Base-by-base conservation (phyloP, 2,113 vertebrate species). In the Engraulis encrasicolus region DNA sequence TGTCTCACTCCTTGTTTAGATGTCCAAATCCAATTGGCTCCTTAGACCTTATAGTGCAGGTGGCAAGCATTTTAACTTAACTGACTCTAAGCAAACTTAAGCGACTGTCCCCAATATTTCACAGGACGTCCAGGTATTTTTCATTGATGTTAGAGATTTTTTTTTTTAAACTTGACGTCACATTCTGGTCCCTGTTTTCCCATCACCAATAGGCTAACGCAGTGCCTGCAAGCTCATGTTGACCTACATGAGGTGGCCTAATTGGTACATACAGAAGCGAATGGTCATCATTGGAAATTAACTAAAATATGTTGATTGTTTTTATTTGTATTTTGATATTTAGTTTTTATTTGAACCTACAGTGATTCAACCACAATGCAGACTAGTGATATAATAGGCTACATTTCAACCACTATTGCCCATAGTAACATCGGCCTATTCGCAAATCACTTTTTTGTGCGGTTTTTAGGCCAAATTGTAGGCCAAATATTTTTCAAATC, bases 161-260 rank as follows among this genome's bases (percentile, higher is more conserved):
- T 58, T 31, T 27, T 12, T 66, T n/a, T n/a, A n/a, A n/a, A n/a
- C n/a, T 31, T 66, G 58, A 66, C 58, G 58, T 74, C 66, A 74
- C 18, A 74, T 14, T 36, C 66, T 74, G 27, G 31, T 74, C 66
- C 31, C 66, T 36, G 66, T 23, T 74, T 74, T 23, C 27, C 31
- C 31, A 74, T 74, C 66, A 74, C 12, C 66, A 74, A 74, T 36
- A 74, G 15, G n/a, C n/a, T n/a, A n/a, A n/a, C n/a, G n/a, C n/a
- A n/a, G n/a, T 2, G 23, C 31, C 11, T 17, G 11, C 31, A 1
- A 2, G 11, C 34, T 31, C 14, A 74, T 74, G 31, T 74, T 74
- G 66, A 74, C 66, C 31, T 34, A 74, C 66, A 74, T 74, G 27
- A 17, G 31, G 2, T 11, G 23, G 58, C 58, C 58, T 61, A 74